Evolutionary conservation across 2,113 vertebrate genomes (phyloP).

Genomic region (human): DNA sequence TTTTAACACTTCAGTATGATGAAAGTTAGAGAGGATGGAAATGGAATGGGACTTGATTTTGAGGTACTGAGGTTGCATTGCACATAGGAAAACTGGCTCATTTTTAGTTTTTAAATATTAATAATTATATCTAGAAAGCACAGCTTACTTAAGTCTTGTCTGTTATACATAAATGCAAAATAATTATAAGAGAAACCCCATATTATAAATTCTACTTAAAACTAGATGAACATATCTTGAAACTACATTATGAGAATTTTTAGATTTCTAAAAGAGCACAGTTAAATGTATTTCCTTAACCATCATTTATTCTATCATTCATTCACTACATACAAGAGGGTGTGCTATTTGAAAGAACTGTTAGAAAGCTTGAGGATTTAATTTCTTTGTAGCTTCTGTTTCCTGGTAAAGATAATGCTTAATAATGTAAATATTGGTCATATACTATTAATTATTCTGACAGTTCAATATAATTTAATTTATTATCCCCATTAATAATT

Average conservation of each 20-base stretch:
- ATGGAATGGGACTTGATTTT: background rate
- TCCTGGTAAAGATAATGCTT: background rate
- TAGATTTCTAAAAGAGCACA: background rate
- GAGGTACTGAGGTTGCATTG: background rate
- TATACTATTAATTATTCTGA: background rate
- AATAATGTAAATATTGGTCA: background rate
- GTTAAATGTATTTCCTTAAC: background rate
- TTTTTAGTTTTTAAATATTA: slow-evolving; percentile 28
- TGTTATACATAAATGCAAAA: background rate
- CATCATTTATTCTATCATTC: background rate
- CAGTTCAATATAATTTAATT: background rate
- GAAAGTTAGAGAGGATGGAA: background rate
- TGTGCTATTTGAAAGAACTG: background rate
- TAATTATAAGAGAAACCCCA: background rate
- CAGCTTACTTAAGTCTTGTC: background rate
- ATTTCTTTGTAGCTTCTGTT: background rate
- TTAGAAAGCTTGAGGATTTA: background rate
- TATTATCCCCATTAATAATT: background rate
- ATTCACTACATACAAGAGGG: background rate
- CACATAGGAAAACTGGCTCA: background rate
- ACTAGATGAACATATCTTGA: background rate
- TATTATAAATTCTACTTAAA: background rate
- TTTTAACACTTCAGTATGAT: background rate
- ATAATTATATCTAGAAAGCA: background rate
- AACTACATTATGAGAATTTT: background rate